phyloP scores from a whole-genome alignment of 2,113 vertebrate genomes.

The Lontra canadensis region DNA sequence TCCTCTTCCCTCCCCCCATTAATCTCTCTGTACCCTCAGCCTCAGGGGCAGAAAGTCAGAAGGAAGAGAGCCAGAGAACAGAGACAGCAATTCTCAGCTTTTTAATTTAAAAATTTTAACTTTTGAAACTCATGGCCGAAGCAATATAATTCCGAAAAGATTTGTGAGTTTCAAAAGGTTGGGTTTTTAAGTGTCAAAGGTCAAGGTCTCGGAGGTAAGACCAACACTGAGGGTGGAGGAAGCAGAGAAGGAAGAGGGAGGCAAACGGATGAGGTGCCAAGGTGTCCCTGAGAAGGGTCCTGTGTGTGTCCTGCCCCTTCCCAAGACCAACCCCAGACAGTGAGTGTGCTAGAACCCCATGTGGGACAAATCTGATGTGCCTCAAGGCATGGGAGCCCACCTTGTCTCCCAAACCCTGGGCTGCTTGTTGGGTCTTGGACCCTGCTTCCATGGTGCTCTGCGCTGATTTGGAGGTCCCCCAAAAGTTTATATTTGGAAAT shows the following conservation, averaged over 20 bases:
- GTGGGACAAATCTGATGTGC: accelerated
- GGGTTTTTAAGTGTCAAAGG: background rate
- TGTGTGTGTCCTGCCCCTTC: background rate
- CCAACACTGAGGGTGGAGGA: background rate
- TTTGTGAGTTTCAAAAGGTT: background rate
- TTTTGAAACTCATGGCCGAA: background rate
- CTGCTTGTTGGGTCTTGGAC: background rate
- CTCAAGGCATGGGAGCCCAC: background rate
- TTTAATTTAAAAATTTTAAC: background rate
- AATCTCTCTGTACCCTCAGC: background rate
- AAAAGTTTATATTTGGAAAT: background rate
- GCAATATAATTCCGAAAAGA: background rate
- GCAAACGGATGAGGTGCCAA: accelerated
- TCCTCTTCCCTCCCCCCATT: too few species aligned
- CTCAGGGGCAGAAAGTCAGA: background rate
- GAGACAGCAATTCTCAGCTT: background rate
- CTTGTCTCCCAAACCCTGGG: background rate
- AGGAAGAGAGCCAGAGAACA: background rate
- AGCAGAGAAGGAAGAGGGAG: background rate
- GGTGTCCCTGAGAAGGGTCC: background rate
- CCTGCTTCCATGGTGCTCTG: background rate
- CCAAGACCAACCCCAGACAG: background rate
- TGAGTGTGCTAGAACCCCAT: accelerated
- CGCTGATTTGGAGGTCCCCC: too few species aligned
- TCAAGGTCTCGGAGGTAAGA: background rate